Evolutionary conservation across 1,140 invertebrate species (phyloP).

Genomic region (Contarinia nasturtii): DNA sequence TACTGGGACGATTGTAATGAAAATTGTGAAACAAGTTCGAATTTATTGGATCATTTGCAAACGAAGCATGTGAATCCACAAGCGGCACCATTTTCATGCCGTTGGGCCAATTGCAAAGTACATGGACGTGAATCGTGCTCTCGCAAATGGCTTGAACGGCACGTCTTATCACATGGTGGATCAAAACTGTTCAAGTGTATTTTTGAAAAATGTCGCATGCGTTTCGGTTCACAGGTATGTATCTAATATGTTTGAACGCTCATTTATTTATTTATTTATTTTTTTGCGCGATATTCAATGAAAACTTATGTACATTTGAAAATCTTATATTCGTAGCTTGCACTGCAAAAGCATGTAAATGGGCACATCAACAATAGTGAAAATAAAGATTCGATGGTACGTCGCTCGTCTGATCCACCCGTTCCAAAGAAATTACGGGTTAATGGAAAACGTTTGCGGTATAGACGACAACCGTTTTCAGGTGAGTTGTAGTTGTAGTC

Average conservation of each 20-base stretch:
- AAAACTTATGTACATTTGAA: no score
- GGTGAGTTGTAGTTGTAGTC: conserved; percentile 25
- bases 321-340: conserved; percentile 39
- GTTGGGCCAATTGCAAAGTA: conserved; percentile 90
- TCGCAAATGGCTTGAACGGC: conserved; percentile 77
- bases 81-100: conserved; percentile 66
- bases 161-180: conserved; percentile 78
- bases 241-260: background rate
- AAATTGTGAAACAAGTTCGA: conserved; percentile 52
- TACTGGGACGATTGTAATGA: conserved; percentile 70
- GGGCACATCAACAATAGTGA: conserved; percentile 66
- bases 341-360: conserved; percentile 83
- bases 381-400: conserved; percentile 28
- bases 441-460: conserved; percentile 68
- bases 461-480: conserved; percentile 65
- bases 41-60: conserved; percentile 78
- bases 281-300: no score
- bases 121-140: conserved; percentile 79
- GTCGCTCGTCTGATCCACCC: conserved; percentile 36
- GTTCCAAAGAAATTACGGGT: conserved; percentile 59
- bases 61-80: conserved; percentile 73
- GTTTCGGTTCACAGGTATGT: conserved; percentile 76
- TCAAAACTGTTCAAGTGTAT: conserved; percentile 92
- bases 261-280: background rate
- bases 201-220: conserved; percentile 75